Conservation (phyloP, 1,140 invertebrate genomes). For the Gryllus bimaculatus region DNA sequence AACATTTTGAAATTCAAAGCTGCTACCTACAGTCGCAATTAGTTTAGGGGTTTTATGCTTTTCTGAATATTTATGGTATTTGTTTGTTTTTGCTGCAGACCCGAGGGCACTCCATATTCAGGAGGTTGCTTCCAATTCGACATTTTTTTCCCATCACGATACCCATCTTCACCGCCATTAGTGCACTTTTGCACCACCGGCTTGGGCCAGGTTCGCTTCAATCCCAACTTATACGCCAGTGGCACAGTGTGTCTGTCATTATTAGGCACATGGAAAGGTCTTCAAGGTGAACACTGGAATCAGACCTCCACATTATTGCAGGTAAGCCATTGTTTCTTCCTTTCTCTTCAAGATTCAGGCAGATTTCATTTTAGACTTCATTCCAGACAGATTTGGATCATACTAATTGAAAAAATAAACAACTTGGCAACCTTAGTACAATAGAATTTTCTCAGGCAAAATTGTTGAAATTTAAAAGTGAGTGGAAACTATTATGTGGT, state of each 20-base stretch:
- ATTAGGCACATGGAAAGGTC: slow-evolving; percentile 56
- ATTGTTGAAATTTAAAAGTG: no score
- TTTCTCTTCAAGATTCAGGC: neutral
- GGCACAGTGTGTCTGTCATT: slow-evolving; percentile 53
- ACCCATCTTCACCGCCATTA: slow-evolving; percentile 36
- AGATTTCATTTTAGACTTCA: no score
- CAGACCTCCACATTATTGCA: slow-evolving; percentile 51
- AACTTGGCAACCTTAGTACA: no score
- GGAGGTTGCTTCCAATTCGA: slow-evolving; percentile 38
- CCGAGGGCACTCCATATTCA: slow-evolving; percentile 35
- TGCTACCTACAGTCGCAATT: no score
- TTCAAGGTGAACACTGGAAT: slow-evolving; percentile 58
- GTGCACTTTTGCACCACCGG: slow-evolving; percentile 49
- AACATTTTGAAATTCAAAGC: no score
- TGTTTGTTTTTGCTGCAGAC: slow-evolving; percentile 36
- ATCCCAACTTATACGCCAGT: slow-evolving; percentile 54
- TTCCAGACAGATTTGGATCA: no score
- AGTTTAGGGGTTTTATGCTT: no score
- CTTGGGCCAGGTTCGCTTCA: slow-evolving; percentile 48
- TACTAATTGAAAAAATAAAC: no score
- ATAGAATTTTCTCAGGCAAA: no score
- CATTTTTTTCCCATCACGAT: slow-evolving; percentile 36
- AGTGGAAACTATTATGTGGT: no score
- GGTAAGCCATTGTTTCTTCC: slow-evolving; percentile 27
- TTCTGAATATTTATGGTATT: slow-evolving; percentile 26